Conservation (phyloP, 2,113 vertebrate genomes). For the Vulpes lagopus region DNA sequence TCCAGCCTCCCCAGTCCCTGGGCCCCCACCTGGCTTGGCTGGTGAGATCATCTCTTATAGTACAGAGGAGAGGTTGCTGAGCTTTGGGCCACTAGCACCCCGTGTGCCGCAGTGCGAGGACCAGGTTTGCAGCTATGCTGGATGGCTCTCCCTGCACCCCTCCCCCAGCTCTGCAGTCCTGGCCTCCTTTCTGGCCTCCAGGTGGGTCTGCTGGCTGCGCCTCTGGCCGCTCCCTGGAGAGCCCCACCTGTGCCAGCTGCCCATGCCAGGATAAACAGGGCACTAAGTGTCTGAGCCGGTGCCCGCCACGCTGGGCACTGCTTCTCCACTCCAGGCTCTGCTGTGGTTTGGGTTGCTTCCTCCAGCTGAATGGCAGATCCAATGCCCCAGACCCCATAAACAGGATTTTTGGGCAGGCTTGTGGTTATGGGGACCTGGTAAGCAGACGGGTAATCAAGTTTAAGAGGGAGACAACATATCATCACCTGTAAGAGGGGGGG, state of each 20-base stretch:
- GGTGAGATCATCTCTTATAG: rapidly evolving
- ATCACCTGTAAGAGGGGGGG: background rate
- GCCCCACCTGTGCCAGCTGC: constrained; percentile 74
- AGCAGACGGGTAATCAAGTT: constrained; percentile 44
- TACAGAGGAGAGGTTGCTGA: background rate
- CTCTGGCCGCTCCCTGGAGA: constrained; percentile 63
- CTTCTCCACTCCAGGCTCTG: background rate
- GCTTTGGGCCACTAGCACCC: background rate
- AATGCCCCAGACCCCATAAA: constrained; percentile 50
- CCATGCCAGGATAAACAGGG: constrained; percentile 78
- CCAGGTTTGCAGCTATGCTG: background rate
- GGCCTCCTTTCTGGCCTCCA: constrained; percentile 55
- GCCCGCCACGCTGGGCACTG: constrained; percentile 60
- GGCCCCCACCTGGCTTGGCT: background rate
- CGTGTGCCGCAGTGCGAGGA: rapidly evolving
- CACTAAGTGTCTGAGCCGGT: constrained; percentile 80
- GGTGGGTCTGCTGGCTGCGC: constrained; percentile 54
- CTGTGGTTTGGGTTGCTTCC: constrained; percentile 33
- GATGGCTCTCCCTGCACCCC: background rate
- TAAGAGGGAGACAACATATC: background rate
- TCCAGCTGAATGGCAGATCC: constrained; percentile 67
- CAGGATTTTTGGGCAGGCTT: constrained; percentile 48
- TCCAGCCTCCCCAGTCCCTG: background rate
- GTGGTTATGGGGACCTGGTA: background rate
- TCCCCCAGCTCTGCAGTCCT: background rate